Evolutionary conservation across 2,888 invertebrate genomes (phyloP).

Genomic region (Thereva nobilitata): DNA sequence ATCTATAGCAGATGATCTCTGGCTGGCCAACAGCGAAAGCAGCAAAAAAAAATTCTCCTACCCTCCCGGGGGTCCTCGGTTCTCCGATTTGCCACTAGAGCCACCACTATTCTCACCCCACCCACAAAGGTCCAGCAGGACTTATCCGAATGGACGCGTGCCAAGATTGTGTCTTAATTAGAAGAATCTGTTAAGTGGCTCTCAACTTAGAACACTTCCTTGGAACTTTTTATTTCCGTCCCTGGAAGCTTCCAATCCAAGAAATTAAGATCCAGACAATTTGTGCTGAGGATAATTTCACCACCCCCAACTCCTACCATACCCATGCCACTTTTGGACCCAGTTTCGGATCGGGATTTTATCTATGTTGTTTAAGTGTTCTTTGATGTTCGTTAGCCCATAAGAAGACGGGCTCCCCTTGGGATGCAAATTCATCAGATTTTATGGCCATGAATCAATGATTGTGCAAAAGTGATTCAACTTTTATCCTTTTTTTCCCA

Average conservation of each 20-base stretch:
- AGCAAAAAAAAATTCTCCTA: neutral
- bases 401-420: too few species aligned
- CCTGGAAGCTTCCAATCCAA: constrained; percentile 1
- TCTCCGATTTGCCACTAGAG: too few species aligned
- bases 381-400: constrained; percentile 17
- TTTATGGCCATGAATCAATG: too few species aligned
- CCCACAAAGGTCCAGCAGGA: neutral
- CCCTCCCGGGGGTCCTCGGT: neutral
- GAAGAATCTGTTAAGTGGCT: constrained; percentile 26
- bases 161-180: constrained; percentile 28
- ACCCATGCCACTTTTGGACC: too few species aligned
- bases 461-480: too few species aligned
- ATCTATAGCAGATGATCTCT: constrained; percentile 11
- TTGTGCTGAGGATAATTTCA: too few species aligned
- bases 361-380: constrained; percentile 15
- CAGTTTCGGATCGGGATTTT: neutral
- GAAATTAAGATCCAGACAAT: constrained; percentile 8
- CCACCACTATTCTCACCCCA: too few species aligned
- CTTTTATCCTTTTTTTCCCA: too few species aligned
- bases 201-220: constrained; percentile 16
- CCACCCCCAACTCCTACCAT: too few species aligned
- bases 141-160: constrained; percentile 27
- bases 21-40: neutral
- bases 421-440: too few species aligned
- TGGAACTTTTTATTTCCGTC: constrained; percentile 18